phyloP scores from a whole-genome alignment of 2,888 invertebrate genomes.

The Tupiocoris notatus region DNA sequence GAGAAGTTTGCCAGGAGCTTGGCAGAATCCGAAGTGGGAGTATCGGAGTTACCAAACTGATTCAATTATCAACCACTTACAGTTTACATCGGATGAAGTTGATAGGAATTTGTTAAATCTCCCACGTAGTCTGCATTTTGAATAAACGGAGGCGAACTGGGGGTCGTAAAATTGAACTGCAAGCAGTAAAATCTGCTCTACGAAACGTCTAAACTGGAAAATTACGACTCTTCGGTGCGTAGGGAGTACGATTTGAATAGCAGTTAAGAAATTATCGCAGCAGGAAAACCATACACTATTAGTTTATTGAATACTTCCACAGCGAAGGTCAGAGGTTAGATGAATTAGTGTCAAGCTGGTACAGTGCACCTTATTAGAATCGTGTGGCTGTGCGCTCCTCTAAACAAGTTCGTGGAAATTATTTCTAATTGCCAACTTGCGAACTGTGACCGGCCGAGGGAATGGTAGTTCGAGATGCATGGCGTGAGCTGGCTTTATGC shows the following conservation, averaged over 20 bases:
- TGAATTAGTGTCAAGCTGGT: background rate
- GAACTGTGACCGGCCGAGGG: background rate
- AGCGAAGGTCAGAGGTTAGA: too few relatives aligned
- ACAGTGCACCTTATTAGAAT: background rate
- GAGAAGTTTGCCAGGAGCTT: too few relatives aligned
- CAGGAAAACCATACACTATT: background rate
- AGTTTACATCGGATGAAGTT: too few relatives aligned
- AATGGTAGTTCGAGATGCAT: too few relatives aligned
- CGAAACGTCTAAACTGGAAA: background rate
- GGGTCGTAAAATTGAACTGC: background rate
- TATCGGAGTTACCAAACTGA: too few relatives aligned
- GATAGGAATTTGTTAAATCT: too few relatives aligned
- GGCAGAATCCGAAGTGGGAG: background rate
- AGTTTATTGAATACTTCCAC: too few relatives aligned
- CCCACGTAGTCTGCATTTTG: too few relatives aligned
- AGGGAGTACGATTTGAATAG: background rate
- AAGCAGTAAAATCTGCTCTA: background rate
- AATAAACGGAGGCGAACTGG: too few relatives aligned
- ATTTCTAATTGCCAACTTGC: background rate
- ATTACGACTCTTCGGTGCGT: background rate
- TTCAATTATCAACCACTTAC: too few relatives aligned
- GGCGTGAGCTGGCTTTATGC: slow-evolving; percentile 22
- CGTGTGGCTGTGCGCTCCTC: background rate
- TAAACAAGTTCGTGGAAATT: background rate
- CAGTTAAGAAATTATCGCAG: background rate